These are phyloP conservation scores for Solenopsis fugax DNA, from an alignment of 1,140 invertebrate species.

Conservation along the genomic window DNA sequence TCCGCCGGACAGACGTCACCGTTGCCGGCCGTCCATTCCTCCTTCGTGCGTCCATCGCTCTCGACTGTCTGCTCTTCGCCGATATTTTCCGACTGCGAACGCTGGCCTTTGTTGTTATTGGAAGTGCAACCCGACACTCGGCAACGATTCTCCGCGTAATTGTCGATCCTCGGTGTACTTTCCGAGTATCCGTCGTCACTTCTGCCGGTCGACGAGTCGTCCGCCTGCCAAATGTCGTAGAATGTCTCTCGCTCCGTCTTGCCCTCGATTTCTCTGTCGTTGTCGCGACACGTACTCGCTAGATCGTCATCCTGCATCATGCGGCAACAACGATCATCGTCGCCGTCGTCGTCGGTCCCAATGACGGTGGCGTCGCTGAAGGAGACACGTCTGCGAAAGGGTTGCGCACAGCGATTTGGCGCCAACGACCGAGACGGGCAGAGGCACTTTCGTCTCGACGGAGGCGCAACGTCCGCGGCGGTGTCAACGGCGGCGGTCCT, in stretches of 20 bases:
- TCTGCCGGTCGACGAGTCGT: conserved; percentile 58
- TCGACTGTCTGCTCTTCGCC: conserved; percentile 14
- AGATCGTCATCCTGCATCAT: conserved; percentile 60
- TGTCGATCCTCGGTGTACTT: conserved; percentile 56
- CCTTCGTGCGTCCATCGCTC: not conserved
- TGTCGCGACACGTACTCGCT: conserved; percentile 17
- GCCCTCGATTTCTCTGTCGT: conserved; percentile 5
- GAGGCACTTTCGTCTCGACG: conserved; percentile 71
- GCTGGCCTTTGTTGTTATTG: not conserved
- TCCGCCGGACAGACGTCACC: conserved; percentile 19
- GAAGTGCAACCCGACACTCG: conserved; percentile 11
- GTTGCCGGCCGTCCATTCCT: not conserved
- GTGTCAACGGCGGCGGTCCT: not conserved
- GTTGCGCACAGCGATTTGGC: conserved; percentile 63
- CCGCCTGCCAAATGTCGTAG: conserved; percentile 70
- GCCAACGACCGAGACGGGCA: conserved; percentile 74
- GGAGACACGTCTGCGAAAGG: conserved; percentile 77
- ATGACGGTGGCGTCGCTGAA: conserved; percentile 70
- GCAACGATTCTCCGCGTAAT: conserved; percentile 40
- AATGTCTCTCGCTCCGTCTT: conserved; percentile 38
- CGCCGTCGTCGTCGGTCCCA: conserved; percentile 36
- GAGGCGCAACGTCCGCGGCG: not conserved
- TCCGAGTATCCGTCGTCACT: conserved; percentile 71
- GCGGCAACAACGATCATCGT: conserved; percentile 45
- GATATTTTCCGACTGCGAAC: conserved; percentile 20